A percentile compares a stretch with the other conserved stretches of the same genome.
phyloP scores from a whole-genome alignment of 2,113 vertebrate genomes.

The Prinia subflava region DNA sequence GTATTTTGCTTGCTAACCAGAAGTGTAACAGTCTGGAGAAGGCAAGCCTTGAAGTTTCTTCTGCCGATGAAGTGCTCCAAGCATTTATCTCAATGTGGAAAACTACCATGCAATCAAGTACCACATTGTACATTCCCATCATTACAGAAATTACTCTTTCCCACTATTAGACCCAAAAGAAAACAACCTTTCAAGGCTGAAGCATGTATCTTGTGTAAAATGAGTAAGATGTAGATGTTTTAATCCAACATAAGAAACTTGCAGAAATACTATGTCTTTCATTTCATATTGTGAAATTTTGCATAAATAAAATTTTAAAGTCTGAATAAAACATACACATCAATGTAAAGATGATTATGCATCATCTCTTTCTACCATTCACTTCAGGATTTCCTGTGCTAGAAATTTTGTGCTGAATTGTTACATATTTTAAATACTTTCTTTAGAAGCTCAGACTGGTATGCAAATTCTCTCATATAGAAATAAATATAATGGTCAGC shows the following conservation, averaged over 20 bases:
- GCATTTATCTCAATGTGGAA: background rate
- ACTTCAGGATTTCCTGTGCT: background rate
- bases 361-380: background rate
- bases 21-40: background rate
- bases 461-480: background rate
- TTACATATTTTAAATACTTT: background rate
- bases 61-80: background rate
- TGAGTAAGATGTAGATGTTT: background rate
- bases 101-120: background rate
- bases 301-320: no score
- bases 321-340: background rate
- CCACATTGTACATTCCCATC: background rate
- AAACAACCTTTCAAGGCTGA: background rate
- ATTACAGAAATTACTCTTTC: background rate
- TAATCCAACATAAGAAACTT: background rate
- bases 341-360: background rate
- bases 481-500: background rate
- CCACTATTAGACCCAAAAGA: background rate
- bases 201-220: background rate
- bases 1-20: background rate
- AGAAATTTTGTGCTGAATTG: background rate
- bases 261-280: no score
- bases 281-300: no score
- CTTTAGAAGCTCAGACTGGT: background rate
- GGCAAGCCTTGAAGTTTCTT: background rate